These are phyloP conservation scores for Echiichthys vipera DNA, from an alignment of 2,797 vertebrate species.

Conservation along the genomic window DNA sequence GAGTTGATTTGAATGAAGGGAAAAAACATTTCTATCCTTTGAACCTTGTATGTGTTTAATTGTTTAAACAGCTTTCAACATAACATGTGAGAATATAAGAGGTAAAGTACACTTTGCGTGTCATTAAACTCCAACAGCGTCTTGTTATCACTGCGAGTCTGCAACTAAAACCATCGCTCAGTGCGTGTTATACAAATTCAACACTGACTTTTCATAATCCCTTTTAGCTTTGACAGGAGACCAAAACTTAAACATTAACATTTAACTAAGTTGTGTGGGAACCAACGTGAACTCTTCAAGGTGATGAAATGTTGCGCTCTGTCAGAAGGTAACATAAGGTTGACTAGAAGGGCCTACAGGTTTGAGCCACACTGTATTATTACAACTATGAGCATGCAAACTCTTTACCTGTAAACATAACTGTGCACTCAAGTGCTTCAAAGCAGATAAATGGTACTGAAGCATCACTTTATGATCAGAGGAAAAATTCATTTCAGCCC, in stretches of 20 bases:
- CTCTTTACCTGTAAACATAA: not conserved
- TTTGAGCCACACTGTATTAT: conserved; percentile 15
- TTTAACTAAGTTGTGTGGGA: not conserved
- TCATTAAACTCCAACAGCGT: not conserved
- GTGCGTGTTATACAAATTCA: no score
- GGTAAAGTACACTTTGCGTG: not conserved
- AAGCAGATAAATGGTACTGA: not conserved
- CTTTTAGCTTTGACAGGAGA: not conserved
- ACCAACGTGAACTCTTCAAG: not conserved
- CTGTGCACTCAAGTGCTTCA: not conserved
- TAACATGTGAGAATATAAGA: not conserved
- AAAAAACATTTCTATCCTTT: no score
- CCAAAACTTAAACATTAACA: not conserved
- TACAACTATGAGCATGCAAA: not conserved
- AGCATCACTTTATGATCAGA: not conserved
- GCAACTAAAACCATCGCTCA: not conserved
- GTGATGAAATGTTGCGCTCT: not conserved
- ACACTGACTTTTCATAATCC: conserved; percentile 1
- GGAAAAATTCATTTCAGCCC: not conserved
- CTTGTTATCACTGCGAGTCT: not conserved
- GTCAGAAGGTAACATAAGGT: not conserved
- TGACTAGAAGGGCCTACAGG: conserved; percentile 28
- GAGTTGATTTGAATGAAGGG: no score
- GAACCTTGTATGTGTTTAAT: no score
- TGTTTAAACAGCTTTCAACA: not conserved